phyloP scores from a whole-genome alignment of 2,888 invertebrate genomes.

The Amphipyra tragopoginis region DNA sequence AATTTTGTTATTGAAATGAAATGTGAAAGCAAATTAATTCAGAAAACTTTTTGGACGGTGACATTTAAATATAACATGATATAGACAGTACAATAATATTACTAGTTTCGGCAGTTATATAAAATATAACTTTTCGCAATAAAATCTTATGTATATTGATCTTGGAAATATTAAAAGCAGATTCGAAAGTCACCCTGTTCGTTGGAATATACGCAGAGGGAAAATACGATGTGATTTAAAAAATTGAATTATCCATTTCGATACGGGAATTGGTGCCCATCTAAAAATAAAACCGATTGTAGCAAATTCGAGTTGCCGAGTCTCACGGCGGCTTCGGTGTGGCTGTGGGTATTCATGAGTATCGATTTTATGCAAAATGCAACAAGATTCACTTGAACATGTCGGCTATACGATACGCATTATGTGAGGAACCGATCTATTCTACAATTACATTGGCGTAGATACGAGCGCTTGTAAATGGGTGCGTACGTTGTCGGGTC shows the following conservation, averaged over 20 bases:
- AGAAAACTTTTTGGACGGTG: no score
- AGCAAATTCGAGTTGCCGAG: slow-evolving; percentile 78
- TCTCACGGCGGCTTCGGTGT: slow-evolving; percentile 77
- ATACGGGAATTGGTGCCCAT: slow-evolving; percentile 67
- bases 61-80: no score
- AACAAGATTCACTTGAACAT: slow-evolving; percentile 88
- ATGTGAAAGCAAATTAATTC: no score
- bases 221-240: slow-evolving; percentile 61
- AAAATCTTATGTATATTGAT: not conserved
- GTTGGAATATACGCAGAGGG: slow-evolving; percentile 27
- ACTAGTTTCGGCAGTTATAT: not conserved
- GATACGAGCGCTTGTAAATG: slow-evolving; percentile 74
- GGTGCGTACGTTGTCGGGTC: slow-evolving; percentile 67
- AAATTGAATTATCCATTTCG: slow-evolving; percentile 70
- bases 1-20: no score
- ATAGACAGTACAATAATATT: not conserved
- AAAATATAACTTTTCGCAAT: not conserved
- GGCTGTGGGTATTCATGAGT: slow-evolving; percentile 85
- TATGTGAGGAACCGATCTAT: slow-evolving; percentile 77
- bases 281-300: slow-evolving; percentile 81
- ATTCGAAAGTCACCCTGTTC: slow-evolving; percentile 28
- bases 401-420: slow-evolving; percentile 76
- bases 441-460: slow-evolving; percentile 82
- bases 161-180: slow-evolving; percentile 35
- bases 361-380: slow-evolving; percentile 90